Percentiles rank a stretch among this genome's conserved stretches.
Conservation (phyloP, 2,888 invertebrate genomes). For the Drosophila paranaensis region DNA sequence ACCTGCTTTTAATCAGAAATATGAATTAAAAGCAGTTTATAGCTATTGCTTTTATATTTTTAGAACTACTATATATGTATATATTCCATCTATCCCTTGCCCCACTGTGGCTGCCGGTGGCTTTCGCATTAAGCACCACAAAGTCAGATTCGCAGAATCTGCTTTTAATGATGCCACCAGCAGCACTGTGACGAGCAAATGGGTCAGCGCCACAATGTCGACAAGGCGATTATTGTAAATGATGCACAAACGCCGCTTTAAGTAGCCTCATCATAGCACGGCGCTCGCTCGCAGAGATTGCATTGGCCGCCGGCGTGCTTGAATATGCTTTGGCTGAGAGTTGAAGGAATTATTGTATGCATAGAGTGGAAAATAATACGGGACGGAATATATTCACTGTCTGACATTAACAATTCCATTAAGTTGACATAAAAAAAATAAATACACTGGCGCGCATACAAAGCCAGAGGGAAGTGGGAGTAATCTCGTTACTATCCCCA, state of each 20-base stretch:
- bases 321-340: constrained; percentile 35
- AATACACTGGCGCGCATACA: constrained; percentile 33
- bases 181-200: constrained; percentile 7
- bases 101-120: constrained; percentile 4
- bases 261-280: constrained; percentile 47
- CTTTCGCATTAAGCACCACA: constrained; percentile 25
- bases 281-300: constrained; percentile 9
- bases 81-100: background rate
- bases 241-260: constrained; percentile 68
- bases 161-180: constrained; percentile 64
- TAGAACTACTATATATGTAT: constrained; percentile 3
- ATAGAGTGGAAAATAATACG: constrained; percentile 19
- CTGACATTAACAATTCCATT: constrained; percentile 74
- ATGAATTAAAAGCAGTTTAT: background rate
- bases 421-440: constrained; percentile 46
- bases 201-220: constrained; percentile 31
- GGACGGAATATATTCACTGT: constrained; percentile 7
- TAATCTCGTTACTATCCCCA: constrained; percentile 57
- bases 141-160: constrained; percentile 50
- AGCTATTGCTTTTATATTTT: no score
- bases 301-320: constrained; percentile 13
- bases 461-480: constrained; percentile 25
- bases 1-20: background rate
- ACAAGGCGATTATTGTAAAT: constrained; percentile 68
- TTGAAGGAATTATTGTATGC: constrained; percentile 36